phyloP scores from a whole-genome alignment of 2,888 invertebrate genomes.

The Lepidochitona cinerea region DNA sequence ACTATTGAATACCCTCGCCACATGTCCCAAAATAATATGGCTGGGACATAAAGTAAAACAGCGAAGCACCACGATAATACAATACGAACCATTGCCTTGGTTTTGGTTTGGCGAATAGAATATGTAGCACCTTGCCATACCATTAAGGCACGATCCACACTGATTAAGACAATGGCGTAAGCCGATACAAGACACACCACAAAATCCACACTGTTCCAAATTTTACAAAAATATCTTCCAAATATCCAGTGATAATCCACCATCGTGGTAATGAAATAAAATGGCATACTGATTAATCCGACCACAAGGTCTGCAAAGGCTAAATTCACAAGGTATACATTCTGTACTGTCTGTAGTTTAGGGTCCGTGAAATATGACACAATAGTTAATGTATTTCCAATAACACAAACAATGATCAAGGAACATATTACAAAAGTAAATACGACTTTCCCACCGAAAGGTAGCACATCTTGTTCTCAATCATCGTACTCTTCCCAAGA shows the following conservation, averaged over 20 bases:
- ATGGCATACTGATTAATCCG: background rate
- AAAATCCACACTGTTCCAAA: background rate
- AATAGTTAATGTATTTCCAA: background rate
- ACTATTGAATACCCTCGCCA: background rate
- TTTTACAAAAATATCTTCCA: background rate
- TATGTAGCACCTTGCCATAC: conserved; percentile 1
- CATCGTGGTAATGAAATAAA: background rate
- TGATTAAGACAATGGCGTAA: background rate
- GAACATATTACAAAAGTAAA: background rate
- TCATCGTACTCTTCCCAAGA: too few species aligned
- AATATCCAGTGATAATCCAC: conserved; percentile 4
- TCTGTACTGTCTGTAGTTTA: background rate
- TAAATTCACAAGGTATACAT: background rate
- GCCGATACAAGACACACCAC: background rate
- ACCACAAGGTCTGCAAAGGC: background rate
- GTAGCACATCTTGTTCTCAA: background rate
- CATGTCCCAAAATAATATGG: background rate
- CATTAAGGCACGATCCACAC: background rate
- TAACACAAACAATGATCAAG: background rate
- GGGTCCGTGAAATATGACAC: background rate
- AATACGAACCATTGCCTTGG: background rate
- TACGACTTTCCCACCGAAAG: background rate
- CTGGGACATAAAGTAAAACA: background rate
- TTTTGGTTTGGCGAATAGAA: background rate
- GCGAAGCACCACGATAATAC: background rate